These are phyloP conservation scores for Sepiola atlantica DNA, from an alignment of 2,888 invertebrate species.

Conservation along the genomic window DNA sequence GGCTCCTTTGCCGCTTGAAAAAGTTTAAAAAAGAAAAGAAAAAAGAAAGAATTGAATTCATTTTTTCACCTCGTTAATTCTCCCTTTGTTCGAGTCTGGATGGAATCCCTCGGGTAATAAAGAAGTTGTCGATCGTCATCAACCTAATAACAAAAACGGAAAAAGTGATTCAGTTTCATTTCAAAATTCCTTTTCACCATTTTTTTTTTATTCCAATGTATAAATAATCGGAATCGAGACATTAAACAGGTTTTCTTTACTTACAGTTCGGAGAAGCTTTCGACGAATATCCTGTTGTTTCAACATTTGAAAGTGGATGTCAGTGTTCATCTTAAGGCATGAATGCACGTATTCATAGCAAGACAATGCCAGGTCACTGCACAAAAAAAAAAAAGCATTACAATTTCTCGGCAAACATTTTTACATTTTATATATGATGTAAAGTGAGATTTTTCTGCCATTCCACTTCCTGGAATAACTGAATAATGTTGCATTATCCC, in stretches of 20 bases:
- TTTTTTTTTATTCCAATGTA: neutral
- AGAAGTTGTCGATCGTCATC: constrained; percentile 71
- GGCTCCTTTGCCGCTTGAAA: neutral
- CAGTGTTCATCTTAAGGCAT: constrained; percentile 84
- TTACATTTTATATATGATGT: neutral
- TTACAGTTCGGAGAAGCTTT: constrained; percentile 85
- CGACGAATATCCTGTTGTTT: constrained; percentile 80
- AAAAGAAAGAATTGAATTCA: too few relatives aligned
- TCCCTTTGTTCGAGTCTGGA: constrained; percentile 59
- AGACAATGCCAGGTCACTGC: constrained; percentile 83
- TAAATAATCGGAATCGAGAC: neutral
- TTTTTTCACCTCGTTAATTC: constrained; percentile 68
- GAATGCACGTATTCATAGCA: constrained; percentile 95
- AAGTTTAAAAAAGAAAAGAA: neutral
- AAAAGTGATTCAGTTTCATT: neutral
- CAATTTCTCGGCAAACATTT: neutral
- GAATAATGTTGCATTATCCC: too few relatives aligned
- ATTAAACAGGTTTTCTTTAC: constrained; percentile 55
- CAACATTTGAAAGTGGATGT: constrained; percentile 79
- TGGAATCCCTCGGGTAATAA: constrained; percentile 70
- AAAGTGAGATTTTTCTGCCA: too few relatives aligned
- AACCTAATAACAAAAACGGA: constrained; percentile 57
- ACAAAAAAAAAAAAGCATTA: constrained; percentile 49
- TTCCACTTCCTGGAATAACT: too few relatives aligned
- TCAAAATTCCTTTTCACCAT: neutral